phyloP scores from a whole-genome alignment of 2,113 vertebrate species.

The Dascyllus trimaculatus region DNA sequence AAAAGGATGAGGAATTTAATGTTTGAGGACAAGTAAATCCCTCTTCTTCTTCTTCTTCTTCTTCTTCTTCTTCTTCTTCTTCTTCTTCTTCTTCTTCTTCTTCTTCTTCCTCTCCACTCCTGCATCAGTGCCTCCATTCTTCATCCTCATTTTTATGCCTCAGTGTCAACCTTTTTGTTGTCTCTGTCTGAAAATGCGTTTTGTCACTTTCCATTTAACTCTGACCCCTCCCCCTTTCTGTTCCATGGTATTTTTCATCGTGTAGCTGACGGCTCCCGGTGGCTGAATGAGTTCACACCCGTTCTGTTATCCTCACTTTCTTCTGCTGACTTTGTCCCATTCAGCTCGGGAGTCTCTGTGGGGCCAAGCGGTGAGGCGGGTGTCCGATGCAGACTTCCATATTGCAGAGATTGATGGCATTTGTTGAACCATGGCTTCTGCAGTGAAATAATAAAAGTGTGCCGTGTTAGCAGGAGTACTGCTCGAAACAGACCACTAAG shows the following conservation, averaged over 20 bases:
- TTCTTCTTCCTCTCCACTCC: slow-evolving; percentile 10
- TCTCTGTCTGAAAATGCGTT: slow-evolving; percentile 43
- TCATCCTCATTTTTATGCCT: slow-evolving; percentile 5
- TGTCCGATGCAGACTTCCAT: slow-evolving; percentile 48
- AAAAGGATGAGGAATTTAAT: slow-evolving; percentile 31
- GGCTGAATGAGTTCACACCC: slow-evolving; percentile 53
- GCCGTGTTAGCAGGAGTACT: slow-evolving; percentile 40
- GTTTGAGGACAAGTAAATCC: slow-evolving; percentile 45
- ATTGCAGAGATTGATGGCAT: slow-evolving; percentile 56
- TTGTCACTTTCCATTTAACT: slow-evolving; percentile 45
- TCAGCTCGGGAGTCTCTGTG: slow-evolving; percentile 50
- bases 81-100: neutral
- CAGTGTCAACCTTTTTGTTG: slow-evolving; percentile 18
- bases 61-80: slow-evolving; percentile 6
- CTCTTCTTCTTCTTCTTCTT: slow-evolving; percentile 5
- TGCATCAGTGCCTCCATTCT: slow-evolving; percentile 9
- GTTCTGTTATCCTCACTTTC: slow-evolving; percentile 47
- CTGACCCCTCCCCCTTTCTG: neutral
- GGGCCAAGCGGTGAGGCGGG: slow-evolving; percentile 14
- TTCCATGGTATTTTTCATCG: slow-evolving; percentile 46
- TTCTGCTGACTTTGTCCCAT: slow-evolving; percentile 60
- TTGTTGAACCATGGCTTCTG: slow-evolving; percentile 62
- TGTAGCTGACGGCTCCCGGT: slow-evolving; percentile 32
- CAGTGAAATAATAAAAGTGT: slow-evolving; percentile 60
- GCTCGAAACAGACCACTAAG: slow-evolving; percentile 38